Evolutionary conservation across 2,888 invertebrate species (phyloP), one percentile per base, ranked within the genome.

Genomic region (Drosophila nigricruria): DNA sequence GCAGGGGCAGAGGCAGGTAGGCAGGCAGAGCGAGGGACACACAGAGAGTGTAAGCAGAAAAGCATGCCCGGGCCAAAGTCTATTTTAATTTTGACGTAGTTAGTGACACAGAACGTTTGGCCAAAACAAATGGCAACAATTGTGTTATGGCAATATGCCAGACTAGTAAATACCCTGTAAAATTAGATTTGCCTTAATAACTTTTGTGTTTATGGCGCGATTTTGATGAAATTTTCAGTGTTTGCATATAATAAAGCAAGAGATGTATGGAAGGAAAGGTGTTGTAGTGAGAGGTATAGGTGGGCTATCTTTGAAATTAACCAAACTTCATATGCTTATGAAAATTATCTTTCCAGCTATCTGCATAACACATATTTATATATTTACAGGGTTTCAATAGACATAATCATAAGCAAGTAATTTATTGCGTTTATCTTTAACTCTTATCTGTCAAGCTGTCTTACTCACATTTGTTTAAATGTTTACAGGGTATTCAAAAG

Each of bases 81-180:
- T 83, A 83, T 86, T 84, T 85, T 73, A 77, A 84, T 86, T 83
- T 81, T 83, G 86, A 79, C 79, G 84, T 84, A 76, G 77, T 79
- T 79, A 77, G 83, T 79, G 81, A 79, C 81, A 81, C 72, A 81
- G 78, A 77, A 79, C 77, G 80, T 65, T 73, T 68, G 78, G 70
- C 69, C 71, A 74, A 79, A 79, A 79, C 69, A 72, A 60, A 57
- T 18, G 64, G 50, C 60, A 53, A 59, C 42, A 42, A n/a, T 5
- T 30, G 25, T n/a, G n/a, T 42, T 20, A 36, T 18, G 43, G 16
- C 12, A 50, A 1, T 1, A 2, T 18, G 49, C 6, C n/a, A 14
- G 58, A 47, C 47, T 36, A 4, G 10, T 5, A 18, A 3, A 58
- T 58, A 47, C 58, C 36, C 58, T 58, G 27, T 27, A 25, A 14